Evolutionary conservation across 2,888 invertebrate genomes (phyloP), one percentile per base, ranked within the genome.

Genomic region (Oxytorus armatus): DNA sequence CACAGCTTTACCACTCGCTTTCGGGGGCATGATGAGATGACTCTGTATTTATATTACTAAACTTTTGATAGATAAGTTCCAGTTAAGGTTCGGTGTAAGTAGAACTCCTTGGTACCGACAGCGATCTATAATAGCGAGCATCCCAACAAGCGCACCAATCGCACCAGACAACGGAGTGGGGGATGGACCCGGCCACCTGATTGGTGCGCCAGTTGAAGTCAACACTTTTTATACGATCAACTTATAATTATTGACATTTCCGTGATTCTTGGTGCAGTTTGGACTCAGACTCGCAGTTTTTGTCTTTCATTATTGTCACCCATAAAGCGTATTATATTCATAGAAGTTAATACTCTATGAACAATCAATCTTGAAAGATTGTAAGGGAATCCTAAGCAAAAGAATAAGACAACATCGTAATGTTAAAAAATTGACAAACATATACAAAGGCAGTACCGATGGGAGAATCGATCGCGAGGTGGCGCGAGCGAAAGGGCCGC

Each of bases 131-230:
- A 11, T 4, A 8, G 11, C 14, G 3, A 4, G 29, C 36, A 11
- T 16, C 10, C 47, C 47, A 18, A 66, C 16, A 11, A 5, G 7
- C 57, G 65, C 66, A 47, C 74, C 66, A 66, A 74, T 66, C 74
- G 14, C 4, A 44, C 11, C 11, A 25, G 44, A 11, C 33, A 0
- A 10, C 10, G 36, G 39, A 36, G 61, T 14, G 39, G 33, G n/a
- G 16, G 8, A 14, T 5, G 16, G 23, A 11, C 29, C 21, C 23
- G 10, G 39, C 16, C 16, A 10, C 39, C 49, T 33, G 36, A 72
- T 72, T 72, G 51, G 72, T 49, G 72, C 72, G 72, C 72, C 39
- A 61, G 25, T 53, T 3, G 8, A n/a, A 10, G 10, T 8, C 3
- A 0, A 14, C 33, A 8, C 8, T 10, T 4, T 10, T 8, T 4